phyloP scores from a whole-genome alignment of 1,140 invertebrate genomes.

The Andrena cerasifolii region DNA sequence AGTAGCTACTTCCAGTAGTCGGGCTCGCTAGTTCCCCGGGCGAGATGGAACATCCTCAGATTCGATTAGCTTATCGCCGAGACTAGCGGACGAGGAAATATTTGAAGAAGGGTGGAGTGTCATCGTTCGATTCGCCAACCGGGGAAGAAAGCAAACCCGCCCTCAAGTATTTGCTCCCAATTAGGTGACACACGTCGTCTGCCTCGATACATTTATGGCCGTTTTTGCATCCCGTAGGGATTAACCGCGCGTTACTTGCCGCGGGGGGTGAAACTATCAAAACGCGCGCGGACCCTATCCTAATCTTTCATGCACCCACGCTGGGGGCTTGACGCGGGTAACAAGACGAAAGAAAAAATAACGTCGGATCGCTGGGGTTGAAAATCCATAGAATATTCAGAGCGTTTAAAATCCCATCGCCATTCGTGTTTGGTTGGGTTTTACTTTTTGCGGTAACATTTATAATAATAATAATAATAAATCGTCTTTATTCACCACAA shows the following conservation, averaged over 20 bases:
- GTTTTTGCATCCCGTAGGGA: conserved; percentile 67
- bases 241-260: conserved; percentile 22
- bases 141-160: neutral
- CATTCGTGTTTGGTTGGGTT: no score
- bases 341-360: conserved; percentile 41
- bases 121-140: neutral
- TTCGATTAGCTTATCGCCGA: neutral
- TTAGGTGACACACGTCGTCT: conserved; percentile 70
- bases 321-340: conserved; percentile 65
- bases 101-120: neutral
- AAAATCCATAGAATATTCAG: neutral
- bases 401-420: neutral
- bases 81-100: neutral
- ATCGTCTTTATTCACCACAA: no score
- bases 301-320: conserved; percentile 72
- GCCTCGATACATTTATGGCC: conserved; percentile 69
- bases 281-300: conserved; percentile 60
- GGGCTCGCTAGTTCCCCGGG: no score
- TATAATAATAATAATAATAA: no score
- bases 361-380: neutral
- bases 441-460: neutral
- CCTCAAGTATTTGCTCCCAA: conserved; percentile 52
- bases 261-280: conserved; percentile 58
- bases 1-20: no score
- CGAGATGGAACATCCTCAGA: neutral